Conservation (phyloP, 2,797 vertebrate species). For the Gymnopithys bicolor region DNA sequence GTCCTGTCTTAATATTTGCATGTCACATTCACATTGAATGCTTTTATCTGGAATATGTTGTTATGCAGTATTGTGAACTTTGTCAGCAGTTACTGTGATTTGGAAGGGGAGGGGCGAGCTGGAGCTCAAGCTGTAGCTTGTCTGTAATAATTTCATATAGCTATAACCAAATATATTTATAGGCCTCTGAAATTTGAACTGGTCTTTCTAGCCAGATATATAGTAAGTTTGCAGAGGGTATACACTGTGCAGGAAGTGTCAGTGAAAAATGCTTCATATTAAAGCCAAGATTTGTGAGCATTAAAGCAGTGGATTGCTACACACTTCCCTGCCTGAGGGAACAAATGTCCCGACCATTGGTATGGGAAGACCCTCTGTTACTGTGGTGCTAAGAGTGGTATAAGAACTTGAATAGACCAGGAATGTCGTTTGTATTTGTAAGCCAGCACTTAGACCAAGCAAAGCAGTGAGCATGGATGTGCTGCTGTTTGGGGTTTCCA, state of each 20-base stretch:
- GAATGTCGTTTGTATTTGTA: neutral
- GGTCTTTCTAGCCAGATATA: neutral
- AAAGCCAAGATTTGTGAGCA: neutral
- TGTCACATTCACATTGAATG: neutral
- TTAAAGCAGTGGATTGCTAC: neutral
- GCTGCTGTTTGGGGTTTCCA: neutral
- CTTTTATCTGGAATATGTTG: neutral
- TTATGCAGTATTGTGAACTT: neutral
- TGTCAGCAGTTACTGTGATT: neutral
- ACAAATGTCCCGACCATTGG: neutral
- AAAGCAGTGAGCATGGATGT: neutral
- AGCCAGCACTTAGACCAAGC: neutral
- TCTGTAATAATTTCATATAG: neutral
- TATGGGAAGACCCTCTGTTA: neutral
- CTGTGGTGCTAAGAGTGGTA: neutral
- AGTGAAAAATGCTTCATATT: neutral
- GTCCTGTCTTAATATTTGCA: slow-evolving; percentile 72
- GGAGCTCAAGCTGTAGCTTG: neutral
- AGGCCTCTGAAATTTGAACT: neutral
- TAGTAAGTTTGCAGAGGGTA: neutral
- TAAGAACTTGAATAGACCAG: neutral
- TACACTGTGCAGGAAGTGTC: neutral
- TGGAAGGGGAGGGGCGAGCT: neutral
- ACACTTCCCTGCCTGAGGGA: neutral
- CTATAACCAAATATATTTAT: neutral